phyloP scores from a whole-genome alignment of 2,797 vertebrate genomes.

The Sebastes nivosus region DNA sequence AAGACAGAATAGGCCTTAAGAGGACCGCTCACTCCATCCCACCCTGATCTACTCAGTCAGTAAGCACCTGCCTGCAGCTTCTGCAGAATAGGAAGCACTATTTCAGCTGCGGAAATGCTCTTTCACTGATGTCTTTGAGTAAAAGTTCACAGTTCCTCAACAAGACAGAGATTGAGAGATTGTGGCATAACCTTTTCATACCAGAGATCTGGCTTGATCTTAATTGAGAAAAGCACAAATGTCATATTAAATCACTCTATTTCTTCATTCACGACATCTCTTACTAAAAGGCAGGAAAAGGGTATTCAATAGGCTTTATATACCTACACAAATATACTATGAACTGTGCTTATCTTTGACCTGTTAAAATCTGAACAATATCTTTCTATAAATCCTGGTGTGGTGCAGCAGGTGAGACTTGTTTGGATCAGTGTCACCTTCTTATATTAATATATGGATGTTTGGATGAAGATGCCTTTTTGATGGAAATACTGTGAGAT shows the following conservation, averaged over 20 bases:
- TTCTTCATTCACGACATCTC: too few species aligned
- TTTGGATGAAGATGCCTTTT: neutral
- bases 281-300: too few species aligned
- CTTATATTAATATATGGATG: neutral
- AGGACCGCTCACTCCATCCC: neutral
- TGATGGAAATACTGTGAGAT: neutral
- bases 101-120: neutral
- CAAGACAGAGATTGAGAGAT: neutral
- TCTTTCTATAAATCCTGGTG: neutral
- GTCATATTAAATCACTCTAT: too few species aligned
- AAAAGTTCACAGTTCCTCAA: neutral
- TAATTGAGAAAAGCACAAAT: too few species aligned
- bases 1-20: neutral
- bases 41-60: slow-evolving; percentile 11
- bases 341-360: too few species aligned
- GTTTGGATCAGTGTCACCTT: neutral
- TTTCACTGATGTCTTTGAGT: neutral
- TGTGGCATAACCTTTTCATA: neutral
- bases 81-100: slow-evolving; percentile 3
- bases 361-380: neutral
- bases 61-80: slow-evolving; percentile 32
- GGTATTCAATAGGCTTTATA: too few species aligned
- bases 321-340: too few species aligned
- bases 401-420: too few species aligned
- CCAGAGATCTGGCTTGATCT: neutral